Evolutionary conservation across 2,113 vertebrate species (phyloP), one percentile per base, ranked within the genome.

Genomic region (Spermophilus dauricus): DNA sequence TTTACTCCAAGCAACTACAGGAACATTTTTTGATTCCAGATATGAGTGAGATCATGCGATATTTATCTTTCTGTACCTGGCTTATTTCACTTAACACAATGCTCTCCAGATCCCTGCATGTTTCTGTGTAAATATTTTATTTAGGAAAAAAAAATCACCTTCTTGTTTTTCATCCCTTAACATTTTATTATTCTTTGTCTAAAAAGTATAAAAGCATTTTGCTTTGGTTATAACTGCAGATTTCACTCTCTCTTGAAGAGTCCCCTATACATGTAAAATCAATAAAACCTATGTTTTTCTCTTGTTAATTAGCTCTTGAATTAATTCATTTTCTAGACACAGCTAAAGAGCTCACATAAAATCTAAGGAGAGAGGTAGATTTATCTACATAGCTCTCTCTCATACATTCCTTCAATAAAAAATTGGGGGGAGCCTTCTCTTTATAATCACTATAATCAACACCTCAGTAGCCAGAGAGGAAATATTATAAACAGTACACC

Each of bases 61-160:
- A 30, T 58, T 58, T 61, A 32, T n/a, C 63, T 84, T 65, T 34
- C n/a, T 84, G 37, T 63, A n/a, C 34, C 51, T 58, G 48, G 1
- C 20, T 75, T 76, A 14, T 83, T 37, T 72, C 13, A 34, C 34
- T 51, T 63, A 53, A 42, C 26, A 17, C 42, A 67, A n/a, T 32
- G 16, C 13, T 32, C 11, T 88, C 4, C 22, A 69, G 30, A 10
- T 69, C 5, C 61, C 53, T 24, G 30, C 2, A 10, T 84, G 30
- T 89, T 70, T 89, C 91, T 78, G 73, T 80, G 67, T 56, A 91
- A 91, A 70, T 75, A 96, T 80, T 24, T 92, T 61, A 56, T 67
- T 73, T 73, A 89, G 78, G 48, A 53, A 16, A 39, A 67, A 97
- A 96, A 28, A 78, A 1, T 8, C 24, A 69, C 8, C 11, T 37